phyloP scores from a whole-genome alignment of 2,113 vertebrate genomes.

The Aptenodytes patagonicus region DNA sequence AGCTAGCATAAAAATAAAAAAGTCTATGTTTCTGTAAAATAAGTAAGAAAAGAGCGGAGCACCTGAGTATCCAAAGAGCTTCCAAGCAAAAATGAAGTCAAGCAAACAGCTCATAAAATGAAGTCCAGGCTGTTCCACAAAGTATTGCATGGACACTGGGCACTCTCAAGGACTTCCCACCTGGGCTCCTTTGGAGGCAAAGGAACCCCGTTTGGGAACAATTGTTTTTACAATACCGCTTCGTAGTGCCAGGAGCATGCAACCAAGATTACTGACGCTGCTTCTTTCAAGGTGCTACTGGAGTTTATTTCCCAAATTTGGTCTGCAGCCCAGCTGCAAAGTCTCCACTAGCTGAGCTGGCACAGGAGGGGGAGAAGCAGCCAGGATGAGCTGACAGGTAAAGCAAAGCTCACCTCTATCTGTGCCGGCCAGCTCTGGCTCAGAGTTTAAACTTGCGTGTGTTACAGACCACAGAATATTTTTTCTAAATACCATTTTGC shows the following conservation, averaged over 20 bases:
- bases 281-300: not conserved
- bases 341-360: accelerated
- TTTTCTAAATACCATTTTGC: not conserved
- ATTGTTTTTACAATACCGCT: not conserved
- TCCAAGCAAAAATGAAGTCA: not conserved
- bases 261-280: not conserved
- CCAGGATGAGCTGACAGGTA: not conserved
- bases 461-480: not conserved
- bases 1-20: not conserved
- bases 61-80: not conserved
- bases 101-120: not conserved
- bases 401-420: not conserved
- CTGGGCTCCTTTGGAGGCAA: not conserved
- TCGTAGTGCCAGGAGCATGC: not conserved
- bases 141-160: not conserved
- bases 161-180: not conserved
- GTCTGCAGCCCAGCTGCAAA: not conserved
- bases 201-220: not conserved
- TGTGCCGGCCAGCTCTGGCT: not conserved
- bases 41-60: not conserved
- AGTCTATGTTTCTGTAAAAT: not conserved
- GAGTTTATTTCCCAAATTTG: not conserved
- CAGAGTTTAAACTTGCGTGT: not conserved
- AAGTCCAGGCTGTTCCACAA: not conserved
- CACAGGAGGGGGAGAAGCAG: not conserved